Evolutionary conservation across 2,888 invertebrate species (phyloP), one percentile per base, ranked within the genome.

Genomic region (Sarcophaga variegata): DNA sequence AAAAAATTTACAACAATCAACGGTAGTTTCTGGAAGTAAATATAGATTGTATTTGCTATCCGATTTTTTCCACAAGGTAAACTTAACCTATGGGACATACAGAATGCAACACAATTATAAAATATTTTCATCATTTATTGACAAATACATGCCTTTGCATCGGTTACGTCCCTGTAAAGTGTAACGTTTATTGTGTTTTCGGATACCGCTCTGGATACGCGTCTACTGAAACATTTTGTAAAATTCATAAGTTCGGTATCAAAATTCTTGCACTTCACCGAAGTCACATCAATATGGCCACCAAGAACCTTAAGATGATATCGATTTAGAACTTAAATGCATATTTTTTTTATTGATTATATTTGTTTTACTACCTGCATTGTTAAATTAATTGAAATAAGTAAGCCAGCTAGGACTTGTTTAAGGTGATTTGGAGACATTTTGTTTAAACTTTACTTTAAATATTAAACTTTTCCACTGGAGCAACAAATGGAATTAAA

Each of bases 211-310:
- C n/a, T 64, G 2, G 66, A 27, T 27, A 76, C 12, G 1, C 54
- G 76, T 54, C 45, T 76, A 27, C 27, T 59, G 37, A 20, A 59
- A 66, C 76, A 76, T 49, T 64, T 76, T 25, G 63, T 66, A 25
- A 76, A 3, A 12, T 66, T 66, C 3, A 37, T 0, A 59, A 76
- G 37, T 4, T 8, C 27, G 4, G 47, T 2, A 54, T 76, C 76
- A 2, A 54, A 8, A 59, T 54, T 66, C 27, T 59, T 25, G 54
- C 76, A 76, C 37, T 66, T 76, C 6, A 76, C 2, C 17, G 22
- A 49, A 5, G 54, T 76, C 11, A 76, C 17, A 59, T 27, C n/a
- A n/a, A 76, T 5, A 2, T 59, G 11, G 25, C 64, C 2, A 3
- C 20, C 47, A 37, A 12, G 12, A 59, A n/a, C 54, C 54, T 66